A percentile compares a stretch with the other conserved stretches of the same genome.
These are phyloP conservation scores for Petrocephalus zakoni DNA, from an alignment of 2,113 vertebrate genomes.

Conservation along the genomic window DNA sequence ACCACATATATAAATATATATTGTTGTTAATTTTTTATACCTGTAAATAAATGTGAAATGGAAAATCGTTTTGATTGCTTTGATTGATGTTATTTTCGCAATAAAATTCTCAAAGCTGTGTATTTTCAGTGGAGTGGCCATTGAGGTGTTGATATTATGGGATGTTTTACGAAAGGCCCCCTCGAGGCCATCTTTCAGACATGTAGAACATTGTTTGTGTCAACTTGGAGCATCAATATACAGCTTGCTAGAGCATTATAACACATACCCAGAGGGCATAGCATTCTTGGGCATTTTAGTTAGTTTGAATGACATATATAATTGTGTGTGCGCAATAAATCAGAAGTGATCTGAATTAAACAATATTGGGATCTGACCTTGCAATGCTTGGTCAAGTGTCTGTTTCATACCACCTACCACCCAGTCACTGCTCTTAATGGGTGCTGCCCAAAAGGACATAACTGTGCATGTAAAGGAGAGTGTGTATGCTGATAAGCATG, in stretches of 20 bases:
- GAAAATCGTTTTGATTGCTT: neutral
- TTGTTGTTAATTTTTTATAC: neutral
- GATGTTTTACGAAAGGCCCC: neutral
- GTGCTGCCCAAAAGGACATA: neutral
- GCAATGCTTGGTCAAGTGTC: neutral
- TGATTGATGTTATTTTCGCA: neutral
- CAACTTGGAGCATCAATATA: neutral
- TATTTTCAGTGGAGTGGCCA: neutral
- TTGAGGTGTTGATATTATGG: neutral
- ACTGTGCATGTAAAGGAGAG: neutral
- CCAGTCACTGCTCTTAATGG: neutral
- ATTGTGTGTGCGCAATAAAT: neutral
- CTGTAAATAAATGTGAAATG: slow-evolving; percentile 11
- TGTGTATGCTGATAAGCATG: neutral
- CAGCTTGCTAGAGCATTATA: neutral
- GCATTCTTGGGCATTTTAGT: too few species aligned
- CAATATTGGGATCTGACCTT: neutral
- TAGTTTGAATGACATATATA: neutral
- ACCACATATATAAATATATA: neutral
- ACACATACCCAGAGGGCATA: neutral
- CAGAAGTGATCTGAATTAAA: neutral
- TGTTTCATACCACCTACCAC: neutral
- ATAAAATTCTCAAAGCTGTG: neutral
- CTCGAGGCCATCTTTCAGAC: neutral
- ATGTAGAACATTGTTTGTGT: neutral